A percentile compares a stretch with the other conserved stretches of the same genome.
Evolutionary conservation across 2,888 invertebrate genomes (phyloP).

Genomic region (Chironomus riparius): DNA sequence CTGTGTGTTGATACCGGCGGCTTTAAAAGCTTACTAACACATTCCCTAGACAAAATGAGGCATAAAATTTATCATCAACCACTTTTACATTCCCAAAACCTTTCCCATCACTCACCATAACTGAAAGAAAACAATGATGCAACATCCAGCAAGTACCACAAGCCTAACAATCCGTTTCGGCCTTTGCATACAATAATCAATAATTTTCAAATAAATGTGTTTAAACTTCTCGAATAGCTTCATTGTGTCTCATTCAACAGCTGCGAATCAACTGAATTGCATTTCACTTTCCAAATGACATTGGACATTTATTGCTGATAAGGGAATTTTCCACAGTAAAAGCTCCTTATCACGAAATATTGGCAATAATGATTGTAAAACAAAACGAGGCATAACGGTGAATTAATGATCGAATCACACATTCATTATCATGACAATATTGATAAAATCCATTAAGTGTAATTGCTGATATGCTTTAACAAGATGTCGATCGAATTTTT

Average conservation of each 20-base stretch:
- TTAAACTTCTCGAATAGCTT: background rate
- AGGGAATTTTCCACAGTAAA: background rate
- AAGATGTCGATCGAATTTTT: too few relatives aligned
- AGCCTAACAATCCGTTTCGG: conserved; percentile 50
- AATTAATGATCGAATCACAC: too few relatives aligned
- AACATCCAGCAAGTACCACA: conserved; percentile 47
- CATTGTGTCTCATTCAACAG: background rate
- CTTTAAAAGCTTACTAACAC: conserved; percentile 50
- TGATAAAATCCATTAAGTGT: too few relatives aligned
- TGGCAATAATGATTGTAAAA: too few relatives aligned
- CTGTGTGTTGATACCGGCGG: conserved; percentile 61
- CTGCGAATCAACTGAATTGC: background rate
- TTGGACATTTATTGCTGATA: background rate
- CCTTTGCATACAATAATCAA: conserved; percentile 39
- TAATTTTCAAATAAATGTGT: background rate
- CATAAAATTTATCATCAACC: background rate
- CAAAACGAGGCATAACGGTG: too few relatives aligned
- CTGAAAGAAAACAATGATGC: conserved; percentile 50
- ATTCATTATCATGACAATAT: too few relatives aligned
- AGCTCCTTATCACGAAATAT: too few relatives aligned
- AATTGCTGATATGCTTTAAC: too few relatives aligned
- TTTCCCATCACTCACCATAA: background rate
- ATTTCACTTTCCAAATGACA: background rate
- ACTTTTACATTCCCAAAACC: background rate
- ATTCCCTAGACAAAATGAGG: conserved; percentile 41